Conservation (phyloP, 1,140 invertebrate species). For the Solen grandis region DNA sequence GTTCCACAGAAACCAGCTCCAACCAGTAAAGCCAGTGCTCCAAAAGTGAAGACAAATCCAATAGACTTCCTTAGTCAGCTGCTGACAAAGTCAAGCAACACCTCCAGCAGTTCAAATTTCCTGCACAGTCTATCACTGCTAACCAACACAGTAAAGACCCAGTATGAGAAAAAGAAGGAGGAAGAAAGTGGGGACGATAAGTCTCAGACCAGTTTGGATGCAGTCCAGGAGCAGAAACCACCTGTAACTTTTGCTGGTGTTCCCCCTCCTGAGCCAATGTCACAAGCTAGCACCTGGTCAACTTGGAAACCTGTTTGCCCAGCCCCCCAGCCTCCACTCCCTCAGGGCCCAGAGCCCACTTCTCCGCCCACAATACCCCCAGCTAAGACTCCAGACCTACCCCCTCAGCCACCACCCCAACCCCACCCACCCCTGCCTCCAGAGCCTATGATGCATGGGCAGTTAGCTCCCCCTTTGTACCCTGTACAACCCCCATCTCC, state of each 20-base stretch:
- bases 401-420: constrained; percentile 16
- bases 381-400: neutral
- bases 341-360: constrained; percentile 24
- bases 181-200: neutral
- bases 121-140: constrained; percentile 71
- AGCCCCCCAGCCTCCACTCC: constrained; percentile 18
- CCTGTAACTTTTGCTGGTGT: constrained; percentile 26
- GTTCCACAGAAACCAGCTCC: neutral
- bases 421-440: constrained; percentile 12
- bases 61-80: constrained; percentile 77
- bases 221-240: neutral
- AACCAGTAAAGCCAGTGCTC: neutral
- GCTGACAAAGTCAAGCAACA: constrained; percentile 66
- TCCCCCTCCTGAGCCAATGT: constrained; percentile 21
- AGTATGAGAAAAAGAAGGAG: constrained; percentile 47
- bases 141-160: constrained; percentile 62
- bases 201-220: neutral
- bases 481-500: constrained; percentile 30
- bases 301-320: constrained; percentile 34
- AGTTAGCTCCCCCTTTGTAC: neutral
- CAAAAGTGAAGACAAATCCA: constrained; percentile 67
- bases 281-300: constrained; percentile 30
- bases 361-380: constrained; percentile 26
- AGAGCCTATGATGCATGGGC: neutral
- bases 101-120: constrained; percentile 63